Conservation (phyloP, 2,113 vertebrate genomes). For the Boleophthalmus pectinirostris region DNA sequence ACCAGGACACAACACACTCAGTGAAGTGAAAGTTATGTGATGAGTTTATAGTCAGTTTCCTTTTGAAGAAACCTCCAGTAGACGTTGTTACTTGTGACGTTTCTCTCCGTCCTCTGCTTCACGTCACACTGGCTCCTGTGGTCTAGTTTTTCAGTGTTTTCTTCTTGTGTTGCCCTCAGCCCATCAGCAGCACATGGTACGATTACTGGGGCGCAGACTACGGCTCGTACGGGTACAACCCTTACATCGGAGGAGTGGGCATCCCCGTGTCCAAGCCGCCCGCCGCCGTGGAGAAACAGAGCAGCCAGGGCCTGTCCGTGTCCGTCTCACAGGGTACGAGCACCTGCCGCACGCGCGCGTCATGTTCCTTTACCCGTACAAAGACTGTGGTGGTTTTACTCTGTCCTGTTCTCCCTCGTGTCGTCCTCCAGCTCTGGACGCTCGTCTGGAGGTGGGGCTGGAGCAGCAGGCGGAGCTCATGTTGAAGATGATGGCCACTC, state of each 20-base stretch:
- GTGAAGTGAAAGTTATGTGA: too few species aligned
- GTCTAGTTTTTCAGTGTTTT: not conserved
- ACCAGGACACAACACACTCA: too few species aligned
- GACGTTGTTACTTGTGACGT: not conserved
- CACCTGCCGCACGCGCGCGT: too few species aligned
- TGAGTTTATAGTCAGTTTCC: too few species aligned
- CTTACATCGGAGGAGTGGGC: conserved; percentile 93
- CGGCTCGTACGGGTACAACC: conserved; percentile 96
- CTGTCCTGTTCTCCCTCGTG: too few species aligned
- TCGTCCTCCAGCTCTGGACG: conserved; percentile 85
- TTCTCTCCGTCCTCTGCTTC: too few species aligned
- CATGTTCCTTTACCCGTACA: too few species aligned
- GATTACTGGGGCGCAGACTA: conserved; percentile 99
- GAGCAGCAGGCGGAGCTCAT: conserved; percentile 98
- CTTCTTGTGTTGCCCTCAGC: conserved; percentile 68
- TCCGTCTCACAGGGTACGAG: conserved; percentile 94
- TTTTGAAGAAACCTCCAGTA: too few species aligned
- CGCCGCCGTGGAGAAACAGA: conserved; percentile 87
- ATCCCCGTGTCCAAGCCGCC: conserved; percentile 94
- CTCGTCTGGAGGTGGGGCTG: conserved; percentile 94
- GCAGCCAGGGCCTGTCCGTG: conserved; percentile 91
- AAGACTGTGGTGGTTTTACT: too few species aligned
- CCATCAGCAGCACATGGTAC: conserved; percentile 99
- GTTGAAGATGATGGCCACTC: conserved; percentile 99
- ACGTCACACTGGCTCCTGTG: not conserved